Evolutionary conservation across 2,113 vertebrate species (phyloP).

Genomic region (Engystomops pustulosus): DNA sequence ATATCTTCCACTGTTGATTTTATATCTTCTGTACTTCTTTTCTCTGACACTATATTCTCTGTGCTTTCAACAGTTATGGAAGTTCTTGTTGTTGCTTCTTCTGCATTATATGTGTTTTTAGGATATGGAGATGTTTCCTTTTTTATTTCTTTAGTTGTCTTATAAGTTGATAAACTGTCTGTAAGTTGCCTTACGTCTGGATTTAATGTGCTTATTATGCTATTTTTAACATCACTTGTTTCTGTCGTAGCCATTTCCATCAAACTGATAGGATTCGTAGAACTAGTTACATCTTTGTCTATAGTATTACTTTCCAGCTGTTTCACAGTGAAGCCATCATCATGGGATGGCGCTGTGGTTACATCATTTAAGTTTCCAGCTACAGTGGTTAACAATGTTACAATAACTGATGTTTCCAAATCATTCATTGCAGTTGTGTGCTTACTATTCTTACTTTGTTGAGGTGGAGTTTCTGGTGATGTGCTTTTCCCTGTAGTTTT

Average conservation of each 20-base stretch:
- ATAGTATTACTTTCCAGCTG: neutral
- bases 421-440: constrained; percentile 12
- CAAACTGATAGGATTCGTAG: neutral
- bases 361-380: neutral
- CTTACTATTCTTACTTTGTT: constrained; percentile 29
- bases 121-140: neutral
- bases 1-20: neutral
- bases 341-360: constrained; percentile 6
- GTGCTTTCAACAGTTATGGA: neutral
- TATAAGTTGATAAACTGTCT: neutral
- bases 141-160: neutral
- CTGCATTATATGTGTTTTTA: neutral
- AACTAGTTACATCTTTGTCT: neutral
- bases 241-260: neutral
- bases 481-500: neutral
- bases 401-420: constrained; percentile 9
- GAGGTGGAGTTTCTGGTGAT: neutral
- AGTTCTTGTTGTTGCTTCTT: neutral
- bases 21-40: neutral
- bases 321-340: constrained; percentile 13
- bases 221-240: neutral
- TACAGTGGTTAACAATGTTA: neutral
- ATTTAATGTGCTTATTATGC: constrained; percentile 4
- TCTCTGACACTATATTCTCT: neutral
- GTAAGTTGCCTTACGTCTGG: neutral